These are phyloP conservation scores for Desmodus rotundus DNA, from an alignment of 2,113 vertebrate species.

Conservation along the genomic window DNA sequence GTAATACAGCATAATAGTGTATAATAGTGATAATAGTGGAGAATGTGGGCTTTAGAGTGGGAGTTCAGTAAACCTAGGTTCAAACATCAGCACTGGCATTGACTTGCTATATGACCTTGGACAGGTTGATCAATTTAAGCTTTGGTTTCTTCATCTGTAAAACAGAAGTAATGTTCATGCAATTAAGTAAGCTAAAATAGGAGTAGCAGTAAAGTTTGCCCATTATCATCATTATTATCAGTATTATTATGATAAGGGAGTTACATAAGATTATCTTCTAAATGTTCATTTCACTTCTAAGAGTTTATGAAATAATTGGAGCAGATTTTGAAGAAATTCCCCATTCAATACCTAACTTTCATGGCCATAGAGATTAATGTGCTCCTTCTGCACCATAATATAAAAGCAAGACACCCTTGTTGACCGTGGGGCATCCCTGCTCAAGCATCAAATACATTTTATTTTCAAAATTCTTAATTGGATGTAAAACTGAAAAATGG, in stretches of 20 bases:
- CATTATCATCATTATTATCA: neutral
- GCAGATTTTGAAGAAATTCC: neutral
- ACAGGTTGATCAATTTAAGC: neutral
- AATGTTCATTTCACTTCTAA: neutral
- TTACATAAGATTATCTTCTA: neutral
- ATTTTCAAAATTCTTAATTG: slow-evolving; percentile 1
- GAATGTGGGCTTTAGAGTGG: neutral
- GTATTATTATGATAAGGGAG: neutral
- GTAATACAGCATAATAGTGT: neutral
- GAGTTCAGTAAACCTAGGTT: neutral
- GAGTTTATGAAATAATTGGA: neutral
- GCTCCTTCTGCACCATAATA: neutral
- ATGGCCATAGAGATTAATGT: neutral
- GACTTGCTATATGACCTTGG: neutral
- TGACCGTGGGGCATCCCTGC: neutral
- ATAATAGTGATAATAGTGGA: neutral
- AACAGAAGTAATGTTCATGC: neutral
- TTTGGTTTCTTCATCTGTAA: neutral
- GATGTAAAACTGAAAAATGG: neutral
- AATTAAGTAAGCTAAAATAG: neutral
- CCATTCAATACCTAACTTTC: neutral
- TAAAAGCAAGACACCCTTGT: neutral
- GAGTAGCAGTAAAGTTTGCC: neutral
- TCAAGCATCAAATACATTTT: slow-evolving; percentile 15
- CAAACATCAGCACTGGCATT: neutral